Conservation (phyloP, 1,140 invertebrate genomes). For the Dermatophagoides farinae region DNA sequence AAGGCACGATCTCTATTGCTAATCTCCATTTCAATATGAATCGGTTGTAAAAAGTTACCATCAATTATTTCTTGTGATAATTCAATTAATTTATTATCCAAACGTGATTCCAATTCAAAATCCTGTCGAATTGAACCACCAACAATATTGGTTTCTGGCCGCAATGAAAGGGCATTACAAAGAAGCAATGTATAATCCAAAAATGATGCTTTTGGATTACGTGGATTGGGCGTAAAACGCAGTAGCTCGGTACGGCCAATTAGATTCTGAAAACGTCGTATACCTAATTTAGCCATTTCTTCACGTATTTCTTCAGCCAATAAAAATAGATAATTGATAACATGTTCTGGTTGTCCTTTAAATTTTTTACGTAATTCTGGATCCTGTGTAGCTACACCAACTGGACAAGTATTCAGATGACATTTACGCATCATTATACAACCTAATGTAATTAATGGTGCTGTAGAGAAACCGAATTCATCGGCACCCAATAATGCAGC, state of each 20-base stretch:
- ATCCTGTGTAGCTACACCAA: conserved; percentile 92
- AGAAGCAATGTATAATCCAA: conserved; percentile 66
- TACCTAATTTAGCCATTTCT: conserved; percentile 73
- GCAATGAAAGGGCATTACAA: conserved; percentile 65
- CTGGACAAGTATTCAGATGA: conserved; percentile 96
- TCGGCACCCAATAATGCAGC: conserved; percentile 87
- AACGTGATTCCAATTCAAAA: conserved; percentile 68
- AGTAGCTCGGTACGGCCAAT: conserved; percentile 82
- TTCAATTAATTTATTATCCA: conserved; percentile 67
- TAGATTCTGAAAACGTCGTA: conserved; percentile 71
- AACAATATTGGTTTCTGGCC: conserved; percentile 71
- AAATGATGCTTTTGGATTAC: conserved; percentile 56
- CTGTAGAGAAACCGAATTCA: conserved; percentile 97
- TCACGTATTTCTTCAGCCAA: conserved; percentile 80
- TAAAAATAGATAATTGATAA: conserved; percentile 93
- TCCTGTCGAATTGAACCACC: conserved; percentile 68
- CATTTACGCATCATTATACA: conserved; percentile 99
- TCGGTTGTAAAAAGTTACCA: conserved; percentile 32
- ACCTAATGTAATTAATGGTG: conserved; percentile 83
- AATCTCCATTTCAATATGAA: conserved; percentile 57
- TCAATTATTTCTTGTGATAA: conserved; percentile 49
- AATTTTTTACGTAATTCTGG: conserved; percentile 85
- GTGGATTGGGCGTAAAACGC: conserved; percentile 27
- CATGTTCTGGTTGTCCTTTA: conserved; percentile 86
- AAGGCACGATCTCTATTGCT: conserved; percentile 81